These are phyloP conservation scores for Drosophila meridiana DNA, from an alignment of 2,888 invertebrate species.

Conservation along the genomic window DNA sequence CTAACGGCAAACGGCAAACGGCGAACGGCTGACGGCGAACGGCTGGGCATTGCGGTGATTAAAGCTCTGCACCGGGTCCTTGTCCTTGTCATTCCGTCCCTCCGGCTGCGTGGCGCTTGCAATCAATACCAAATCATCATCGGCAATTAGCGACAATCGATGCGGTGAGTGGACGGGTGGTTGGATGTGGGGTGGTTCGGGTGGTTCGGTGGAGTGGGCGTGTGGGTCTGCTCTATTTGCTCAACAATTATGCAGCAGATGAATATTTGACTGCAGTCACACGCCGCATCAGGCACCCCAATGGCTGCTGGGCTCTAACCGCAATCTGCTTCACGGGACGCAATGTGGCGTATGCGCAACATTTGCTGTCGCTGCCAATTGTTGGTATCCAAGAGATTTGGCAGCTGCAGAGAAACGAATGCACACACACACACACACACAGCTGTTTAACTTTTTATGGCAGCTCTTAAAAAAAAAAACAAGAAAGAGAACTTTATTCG, in stretches of 20 bases:
- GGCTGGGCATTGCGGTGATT: conserved; percentile 10
- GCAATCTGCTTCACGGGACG: conserved; percentile 1
- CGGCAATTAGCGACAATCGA: conserved; percentile 63
- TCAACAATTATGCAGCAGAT: conserved; percentile 32
- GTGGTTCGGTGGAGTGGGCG: neutral
- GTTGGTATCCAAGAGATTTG: conserved; percentile 35
- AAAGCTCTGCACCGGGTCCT: conserved; percentile 6
- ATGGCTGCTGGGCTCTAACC: conserved; percentile 25
- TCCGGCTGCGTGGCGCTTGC: conserved; percentile 48
- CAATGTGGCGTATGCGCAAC: conserved; percentile 67
- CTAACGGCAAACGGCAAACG: neutral
- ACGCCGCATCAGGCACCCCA: neutral
- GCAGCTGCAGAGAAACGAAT: conserved; percentile 1
- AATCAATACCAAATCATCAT: conserved; percentile 73
- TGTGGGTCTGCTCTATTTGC: conserved; percentile 28
- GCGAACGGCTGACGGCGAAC: neutral
- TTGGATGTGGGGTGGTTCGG: neutral
- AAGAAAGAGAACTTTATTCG: too few relatives aligned
- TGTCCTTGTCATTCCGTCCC: conserved; percentile 5
- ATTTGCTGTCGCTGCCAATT: conserved; percentile 40
- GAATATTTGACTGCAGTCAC: conserved; percentile 5
- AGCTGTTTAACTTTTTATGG: conserved; percentile 5
- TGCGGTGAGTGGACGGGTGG: neutral
- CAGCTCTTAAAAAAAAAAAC: neutral
- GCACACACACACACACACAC: conserved; percentile 10